Evolutionary conservation across 2,888 invertebrate genomes (phyloP), one percentile per base, ranked within the genome.

Genomic region (Oligia fasciuncula): DNA sequence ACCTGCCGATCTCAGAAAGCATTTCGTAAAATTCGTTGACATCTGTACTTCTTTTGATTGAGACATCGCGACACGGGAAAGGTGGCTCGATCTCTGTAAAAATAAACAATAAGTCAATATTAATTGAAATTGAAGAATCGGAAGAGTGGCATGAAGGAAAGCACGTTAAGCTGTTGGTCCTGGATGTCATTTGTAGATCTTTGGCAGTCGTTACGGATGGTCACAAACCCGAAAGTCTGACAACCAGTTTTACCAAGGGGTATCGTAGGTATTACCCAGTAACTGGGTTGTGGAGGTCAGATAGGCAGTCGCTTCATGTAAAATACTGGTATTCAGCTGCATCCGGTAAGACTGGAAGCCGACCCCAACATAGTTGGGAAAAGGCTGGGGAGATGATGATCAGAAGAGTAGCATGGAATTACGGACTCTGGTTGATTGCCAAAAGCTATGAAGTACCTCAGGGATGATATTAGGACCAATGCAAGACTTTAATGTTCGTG

Each of bases 1-100:
- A 99, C 99, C 99, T 98, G 94, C 99, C 99, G 91, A 99, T 98
- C 96, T 99, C 99, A 79, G 98, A 98, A 90, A 98, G 97, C 94
- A 99, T 97, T 92, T 98, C 98, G 94, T 98, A 99, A 91, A 98
- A 97, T 90, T 98, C 98, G 93, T 99, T 98, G 89, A 99, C 98
- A 96, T 99, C 98, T 79, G 98, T 97, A 88, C 98, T 98, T 87
- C 98, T 97, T 94, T 98, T 98, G 90, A 99, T 98, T 87, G 97
- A 97, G 85, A 99, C 99, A 97, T 99, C 98, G 93, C 99, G 97
- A 93, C 98, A 98, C 17, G 99, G 98, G 96, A 99, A 99, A 83
- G 98, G 98, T 43, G 99, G 98, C 93, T 99, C 98, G 93, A 99
- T 97, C 96, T 98, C 99, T 99, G 97, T 46, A 97, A 94, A 90